Evolutionary conservation across 2,113 vertebrate species (phyloP), one percentile per base, ranked within the genome.

Genomic region (Labeo catla): DNA sequence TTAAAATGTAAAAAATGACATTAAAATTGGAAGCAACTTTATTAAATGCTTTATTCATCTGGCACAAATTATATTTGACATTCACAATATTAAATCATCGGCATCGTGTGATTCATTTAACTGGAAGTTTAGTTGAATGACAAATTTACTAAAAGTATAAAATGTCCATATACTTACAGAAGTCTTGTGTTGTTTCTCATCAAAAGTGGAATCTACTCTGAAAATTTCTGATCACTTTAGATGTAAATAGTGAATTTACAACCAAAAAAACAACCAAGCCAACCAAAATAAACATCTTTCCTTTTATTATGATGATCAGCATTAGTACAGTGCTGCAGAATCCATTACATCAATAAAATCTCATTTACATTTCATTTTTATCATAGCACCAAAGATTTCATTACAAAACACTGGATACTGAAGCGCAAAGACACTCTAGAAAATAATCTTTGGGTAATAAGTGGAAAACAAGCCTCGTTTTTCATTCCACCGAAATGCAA

Each of bases 391-490:
- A 93, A 80, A 76, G 91, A 92, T 90, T 91, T 92, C 84, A 81
- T 90, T 74, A 91, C 90, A 91, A 89, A 85, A 90, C 87, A 91
- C 85, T 89, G 90, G 86, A 91, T 63, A 91, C 59, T 88, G 28
- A 92, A 84, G 57, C 16, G 16, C 0, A 92, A 68, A 84, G 79
- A 91, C 91, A 9, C 93, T 93, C 89, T 89, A 89, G 89, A 91
- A 91, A 93, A 92, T 72, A 8, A 90, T 95, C 95, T 95, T 95
- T 95, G 94, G 95, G 92, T 93, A 92, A 94, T 91, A 91, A 89
- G 87, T 91, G 87, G 89, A 66, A 90, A 93, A 91, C 85, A 90
- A 91, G 85, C 89, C 90, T 88, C 86, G 86, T 57, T 12, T 90
- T 91, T 89, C 86, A 86, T 88, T 93, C 90, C 89, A 87, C 89